A percentile compares a stretch with the other conserved stretches of the same genome.
phyloP scores from a whole-genome alignment of 2,113 vertebrate genomes.

The Hippolais icterina region DNA sequence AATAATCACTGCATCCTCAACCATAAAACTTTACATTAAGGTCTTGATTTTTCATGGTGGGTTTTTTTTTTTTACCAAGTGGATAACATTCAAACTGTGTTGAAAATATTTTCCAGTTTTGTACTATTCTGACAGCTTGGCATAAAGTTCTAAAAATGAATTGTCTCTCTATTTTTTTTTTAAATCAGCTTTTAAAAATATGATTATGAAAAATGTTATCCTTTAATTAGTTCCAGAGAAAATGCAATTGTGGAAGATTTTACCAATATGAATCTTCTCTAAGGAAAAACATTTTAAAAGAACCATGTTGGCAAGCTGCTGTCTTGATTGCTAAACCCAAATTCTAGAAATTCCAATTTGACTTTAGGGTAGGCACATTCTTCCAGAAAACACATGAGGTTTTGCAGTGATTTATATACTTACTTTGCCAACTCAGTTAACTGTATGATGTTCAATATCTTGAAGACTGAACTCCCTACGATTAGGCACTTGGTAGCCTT shows the following conservation, averaged over 20 bases:
- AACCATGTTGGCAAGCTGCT: background rate
- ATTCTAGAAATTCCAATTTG: background rate
- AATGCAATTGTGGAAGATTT: background rate
- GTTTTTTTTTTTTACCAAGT: background rate
- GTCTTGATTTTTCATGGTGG: background rate
- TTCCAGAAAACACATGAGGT: background rate
- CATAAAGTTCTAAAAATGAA: background rate
- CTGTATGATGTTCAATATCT: background rate
- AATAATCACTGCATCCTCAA: background rate
- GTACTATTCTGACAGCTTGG: background rate
- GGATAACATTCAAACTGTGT: background rate
- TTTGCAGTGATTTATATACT: constrained; percentile 1
- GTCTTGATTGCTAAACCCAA: background rate
- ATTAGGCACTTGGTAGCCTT: constrained; percentile 30
- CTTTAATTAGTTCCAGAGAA: background rate
- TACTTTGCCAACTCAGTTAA: background rate
- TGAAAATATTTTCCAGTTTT: background rate
- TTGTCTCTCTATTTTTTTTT: background rate
- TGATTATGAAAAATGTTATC: background rate
- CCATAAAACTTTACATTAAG: background rate
- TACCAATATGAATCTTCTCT: background rate
- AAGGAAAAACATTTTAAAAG: background rate
- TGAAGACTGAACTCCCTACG: background rate
- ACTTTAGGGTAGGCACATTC: background rate
- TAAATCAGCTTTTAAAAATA: background rate